A percentile compares a stretch with the other conserved stretches of the same genome.
Evolutionary conservation across 2,888 invertebrate species (phyloP).

Genomic region (Dendrolimus houi): DNA sequence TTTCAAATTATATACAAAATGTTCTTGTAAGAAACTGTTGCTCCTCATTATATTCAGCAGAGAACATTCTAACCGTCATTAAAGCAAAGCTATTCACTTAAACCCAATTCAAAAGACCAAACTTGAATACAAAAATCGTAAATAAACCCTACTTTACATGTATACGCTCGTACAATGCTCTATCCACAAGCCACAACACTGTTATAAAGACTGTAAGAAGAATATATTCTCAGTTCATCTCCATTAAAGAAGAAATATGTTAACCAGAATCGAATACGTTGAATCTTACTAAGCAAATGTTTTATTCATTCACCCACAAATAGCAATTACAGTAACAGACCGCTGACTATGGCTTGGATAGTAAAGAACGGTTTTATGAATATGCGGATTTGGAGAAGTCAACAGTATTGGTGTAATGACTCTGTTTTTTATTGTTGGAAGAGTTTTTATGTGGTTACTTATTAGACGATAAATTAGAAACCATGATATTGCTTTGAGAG

Average conservation of each 20-base stretch:
- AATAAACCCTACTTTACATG: not conserved
- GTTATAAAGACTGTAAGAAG: slow-evolving; percentile 16
- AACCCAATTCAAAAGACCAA: not conserved
- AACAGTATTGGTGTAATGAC: no score
- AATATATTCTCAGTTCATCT: slow-evolving; percentile 39
- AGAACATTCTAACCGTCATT: not conserved
- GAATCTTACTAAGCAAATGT: slow-evolving; percentile 57
- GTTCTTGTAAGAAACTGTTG: not conserved
- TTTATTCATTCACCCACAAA: slow-evolving; percentile 57
- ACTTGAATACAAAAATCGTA: not conserved
- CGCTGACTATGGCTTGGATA: slow-evolving; percentile 11
- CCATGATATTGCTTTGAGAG: no score
- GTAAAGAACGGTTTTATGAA: not conserved
- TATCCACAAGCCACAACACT: not conserved
- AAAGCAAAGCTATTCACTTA: not conserved
- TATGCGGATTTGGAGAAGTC: not conserved
- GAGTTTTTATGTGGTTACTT: no score
- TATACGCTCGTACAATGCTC: not conserved
- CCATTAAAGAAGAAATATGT: slow-evolving; percentile 46
- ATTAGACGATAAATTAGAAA: no score
- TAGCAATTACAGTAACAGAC: slow-evolving; percentile 57
- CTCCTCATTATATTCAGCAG: not conserved
- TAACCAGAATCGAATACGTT: slow-evolving; percentile 49
- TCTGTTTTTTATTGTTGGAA: no score
- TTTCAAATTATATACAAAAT: not conserved